Evolutionary conservation across 2,113 vertebrate species (phyloP).

Genomic region (Crotalus tigris): DNA sequence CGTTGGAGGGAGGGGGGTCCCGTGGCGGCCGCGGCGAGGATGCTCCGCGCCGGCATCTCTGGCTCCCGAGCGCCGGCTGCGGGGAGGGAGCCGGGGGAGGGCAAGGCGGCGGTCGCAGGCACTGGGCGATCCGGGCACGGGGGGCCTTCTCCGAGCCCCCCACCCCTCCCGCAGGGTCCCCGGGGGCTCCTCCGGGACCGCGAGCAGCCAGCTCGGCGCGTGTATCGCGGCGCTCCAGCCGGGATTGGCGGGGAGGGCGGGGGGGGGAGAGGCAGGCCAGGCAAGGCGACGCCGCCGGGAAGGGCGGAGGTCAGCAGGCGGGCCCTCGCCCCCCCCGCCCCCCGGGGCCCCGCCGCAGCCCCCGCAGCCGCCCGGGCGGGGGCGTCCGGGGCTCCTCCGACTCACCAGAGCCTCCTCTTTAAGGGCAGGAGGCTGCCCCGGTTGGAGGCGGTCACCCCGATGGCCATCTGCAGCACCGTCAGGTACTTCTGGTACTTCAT

Average conservation of each 20-base stretch:
- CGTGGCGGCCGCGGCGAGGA: no score
- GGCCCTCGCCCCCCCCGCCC: background rate
- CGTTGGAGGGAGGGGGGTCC: background rate
- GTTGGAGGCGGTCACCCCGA: slow-evolving; percentile 97
- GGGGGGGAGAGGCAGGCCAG: no score
- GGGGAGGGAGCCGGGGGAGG: background rate
- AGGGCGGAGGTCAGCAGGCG: background rate
- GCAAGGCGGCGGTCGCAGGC: background rate
- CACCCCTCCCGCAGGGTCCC: background rate
- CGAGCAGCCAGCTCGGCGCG: background rate
- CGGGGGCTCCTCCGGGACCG: background rate
- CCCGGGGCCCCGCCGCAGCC: background rate
- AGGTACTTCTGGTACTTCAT: slow-evolving; percentile 99
- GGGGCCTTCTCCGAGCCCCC: background rate
- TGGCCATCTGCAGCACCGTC: slow-evolving; percentile 98
- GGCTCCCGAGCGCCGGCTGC: background rate
- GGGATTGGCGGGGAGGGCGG: background rate
- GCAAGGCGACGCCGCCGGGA: no score
- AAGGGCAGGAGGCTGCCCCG: slow-evolving; percentile 93
- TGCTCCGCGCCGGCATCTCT: background rate
- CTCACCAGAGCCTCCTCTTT: slow-evolving; percentile 97
- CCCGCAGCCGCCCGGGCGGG: background rate
- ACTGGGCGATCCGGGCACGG: background rate
- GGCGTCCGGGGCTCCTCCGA: slow-evolving; percentile 69
- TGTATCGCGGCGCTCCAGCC: background rate